Conservation (phyloP, 2,888 invertebrate genomes). For the Macaria notata region DNA sequence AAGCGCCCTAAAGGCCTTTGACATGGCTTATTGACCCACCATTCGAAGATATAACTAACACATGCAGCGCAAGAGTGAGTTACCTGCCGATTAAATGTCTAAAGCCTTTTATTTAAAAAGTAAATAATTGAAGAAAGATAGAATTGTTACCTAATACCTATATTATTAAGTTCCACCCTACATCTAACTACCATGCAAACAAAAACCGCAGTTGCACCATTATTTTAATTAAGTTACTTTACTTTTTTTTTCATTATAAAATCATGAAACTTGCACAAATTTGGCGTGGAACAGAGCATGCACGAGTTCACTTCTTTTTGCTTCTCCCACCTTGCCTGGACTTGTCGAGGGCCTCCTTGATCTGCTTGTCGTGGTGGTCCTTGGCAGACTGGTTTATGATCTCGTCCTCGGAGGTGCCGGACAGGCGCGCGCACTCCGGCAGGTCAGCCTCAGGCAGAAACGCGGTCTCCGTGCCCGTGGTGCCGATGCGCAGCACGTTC, state of each 20-base stretch:
- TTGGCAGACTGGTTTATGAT: constrained; percentile 67
- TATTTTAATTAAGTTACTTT: constrained; percentile 47
- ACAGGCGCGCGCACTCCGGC: constrained; percentile 90
- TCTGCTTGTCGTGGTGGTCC: constrained; percentile 86
- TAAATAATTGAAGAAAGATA: too few relatives aligned
- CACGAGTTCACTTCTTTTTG: constrained; percentile 54
- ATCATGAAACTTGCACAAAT: constrained; percentile 30
- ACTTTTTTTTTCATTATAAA: constrained; percentile 34
- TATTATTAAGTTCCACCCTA: background rate
- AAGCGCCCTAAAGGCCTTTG: too few relatives aligned
- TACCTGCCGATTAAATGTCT: too few relatives aligned
- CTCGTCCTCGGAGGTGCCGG: constrained; percentile 86
- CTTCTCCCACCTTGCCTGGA: constrained; percentile 83
- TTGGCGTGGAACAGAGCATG: background rate
- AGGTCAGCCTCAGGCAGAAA: constrained; percentile 89
- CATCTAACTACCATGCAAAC: background rate
- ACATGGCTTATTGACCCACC: too few relatives aligned
- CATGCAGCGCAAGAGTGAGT: too few relatives aligned
- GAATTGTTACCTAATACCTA: too few relatives aligned
- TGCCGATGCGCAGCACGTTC: constrained; percentile 95
- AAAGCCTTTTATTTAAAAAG: too few relatives aligned
- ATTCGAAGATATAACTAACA: too few relatives aligned
- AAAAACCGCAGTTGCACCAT: constrained; percentile 45
- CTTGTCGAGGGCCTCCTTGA: constrained; percentile 88
- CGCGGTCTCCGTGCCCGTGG: constrained; percentile 94